Evolutionary conservation across 2,797 vertebrate species (phyloP), one percentile per base, ranked within the genome.

Genomic region (Calcarius lapponicus): DNA sequence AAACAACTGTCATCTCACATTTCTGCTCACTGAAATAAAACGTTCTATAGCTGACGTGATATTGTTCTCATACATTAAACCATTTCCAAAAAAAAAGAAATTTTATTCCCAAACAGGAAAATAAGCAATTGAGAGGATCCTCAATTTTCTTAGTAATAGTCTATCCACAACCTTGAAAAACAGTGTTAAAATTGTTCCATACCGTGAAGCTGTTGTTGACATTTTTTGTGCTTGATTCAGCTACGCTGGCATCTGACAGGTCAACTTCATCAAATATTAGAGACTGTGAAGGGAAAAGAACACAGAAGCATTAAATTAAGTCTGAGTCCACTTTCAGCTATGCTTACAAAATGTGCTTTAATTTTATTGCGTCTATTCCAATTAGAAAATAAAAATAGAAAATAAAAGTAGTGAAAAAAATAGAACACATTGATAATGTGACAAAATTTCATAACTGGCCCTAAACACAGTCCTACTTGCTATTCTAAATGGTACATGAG

Each of bases 151-250:
- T 29, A 69, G 31, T 60, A 60, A 80, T 29, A 80, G 28, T 24
- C n/a, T 90, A 60, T 34, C n/a, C 50, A 53, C 10, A 83, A 25
- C 40, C 76, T 73, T 70, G 51, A 54, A 40, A 71, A 78, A 24
- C 15, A 88, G 24, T 95, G 58, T 76, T 60, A 94, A 80, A 95
- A 79, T 43, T 79, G 38, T 57, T 76, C 94, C 99, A 98, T 98
- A 99, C 99, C 97, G 99, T 99, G 98, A 99, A 99, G 97, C 99
- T 99, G 98, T 99, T 99, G 98, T 99, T 99, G 96, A 99, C 99
- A 98, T 99, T 99, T 98, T 99, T 99, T 88, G 99, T 99, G 98
- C 99, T 99, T 28, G 99, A 99, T 98, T 99, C 99, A 61, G 99
- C 99, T 71, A 99, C 99, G 4, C 99, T 99, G 98, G 99, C 99